phyloP scores from a whole-genome alignment of 1,140 invertebrate species.

The Melipona quadrifasciata region DNA sequence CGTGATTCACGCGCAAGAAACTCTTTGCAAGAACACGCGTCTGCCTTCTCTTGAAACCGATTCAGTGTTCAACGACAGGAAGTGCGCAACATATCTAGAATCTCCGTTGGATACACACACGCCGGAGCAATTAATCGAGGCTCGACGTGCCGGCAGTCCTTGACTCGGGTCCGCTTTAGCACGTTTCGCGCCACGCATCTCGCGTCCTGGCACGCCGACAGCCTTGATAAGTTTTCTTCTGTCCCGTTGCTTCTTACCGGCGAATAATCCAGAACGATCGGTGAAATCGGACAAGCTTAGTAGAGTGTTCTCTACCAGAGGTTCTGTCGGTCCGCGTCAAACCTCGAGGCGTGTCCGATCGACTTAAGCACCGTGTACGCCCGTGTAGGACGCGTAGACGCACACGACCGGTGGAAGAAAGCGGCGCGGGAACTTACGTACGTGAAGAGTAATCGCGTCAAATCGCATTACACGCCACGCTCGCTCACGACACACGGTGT shows the following conservation, averaged over 20 bases:
- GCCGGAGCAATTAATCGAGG: constrained; percentile 4
- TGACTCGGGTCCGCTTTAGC: constrained; percentile 1
- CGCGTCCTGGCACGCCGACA: neutral
- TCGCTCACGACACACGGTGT: neutral
- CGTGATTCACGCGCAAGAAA: constrained; percentile 9
- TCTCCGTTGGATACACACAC: neutral
- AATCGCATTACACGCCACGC: constrained; percentile 52
- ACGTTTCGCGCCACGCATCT: constrained; percentile 1
- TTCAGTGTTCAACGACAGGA: neutral
- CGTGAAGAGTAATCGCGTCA: constrained; percentile 61
- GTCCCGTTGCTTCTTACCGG: neutral
- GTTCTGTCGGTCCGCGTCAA: constrained; percentile 25
- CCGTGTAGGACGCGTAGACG: neutral
- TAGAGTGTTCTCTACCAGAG: neutral
- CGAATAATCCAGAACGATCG: constrained; percentile 38
- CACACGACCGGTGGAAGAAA: neutral
- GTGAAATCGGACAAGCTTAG: constrained; percentile 37
- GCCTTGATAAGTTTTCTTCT: neutral
- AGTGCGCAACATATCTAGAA: neutral
- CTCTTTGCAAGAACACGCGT: neutral
- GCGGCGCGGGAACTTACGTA: neutral
- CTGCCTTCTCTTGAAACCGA: neutral
- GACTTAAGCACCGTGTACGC: constrained; percentile 26
- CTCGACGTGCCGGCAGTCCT: constrained; percentile 3
- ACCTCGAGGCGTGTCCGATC: constrained; percentile 51